Evolutionary conservation across 2,797 vertebrate species (phyloP).

Genomic region (Sebastolobus alascanus): DNA sequence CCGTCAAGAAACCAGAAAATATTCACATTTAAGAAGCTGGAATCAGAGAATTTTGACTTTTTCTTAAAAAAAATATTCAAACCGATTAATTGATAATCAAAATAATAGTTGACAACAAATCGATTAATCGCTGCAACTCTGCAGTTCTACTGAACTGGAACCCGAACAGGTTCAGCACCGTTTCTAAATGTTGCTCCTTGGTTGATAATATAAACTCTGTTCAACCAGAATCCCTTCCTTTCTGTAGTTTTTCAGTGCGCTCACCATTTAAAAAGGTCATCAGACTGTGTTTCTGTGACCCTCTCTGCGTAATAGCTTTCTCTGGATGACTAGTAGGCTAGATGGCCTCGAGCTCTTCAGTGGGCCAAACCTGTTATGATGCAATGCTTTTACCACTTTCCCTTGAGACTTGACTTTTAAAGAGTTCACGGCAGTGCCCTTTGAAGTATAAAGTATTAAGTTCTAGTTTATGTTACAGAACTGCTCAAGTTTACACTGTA

Average conservation of each 20-base stretch:
- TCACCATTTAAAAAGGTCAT: constrained; percentile 53
- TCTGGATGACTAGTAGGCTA: constrained; percentile 46
- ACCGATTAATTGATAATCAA: no score
- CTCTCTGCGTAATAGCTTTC: constrained; percentile 67
- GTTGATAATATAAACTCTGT: constrained; percentile 17
- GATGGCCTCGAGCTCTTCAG: constrained; percentile 51
- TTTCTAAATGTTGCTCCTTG: not conserved
- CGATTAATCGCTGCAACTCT: no score
- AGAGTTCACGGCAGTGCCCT: constrained; percentile 60
- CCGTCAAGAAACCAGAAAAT: no score
- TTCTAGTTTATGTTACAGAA: constrained; percentile 53
- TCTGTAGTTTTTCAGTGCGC: constrained; percentile 11
- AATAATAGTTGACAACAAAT: no score
- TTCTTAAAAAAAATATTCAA: no score
- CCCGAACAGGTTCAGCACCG: not conserved
- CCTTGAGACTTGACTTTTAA: constrained; percentile 68
- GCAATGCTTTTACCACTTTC: constrained; percentile 73
- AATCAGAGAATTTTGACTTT: no score
- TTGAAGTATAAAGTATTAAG: constrained; percentile 58
- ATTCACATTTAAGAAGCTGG: no score
- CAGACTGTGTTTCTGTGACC: constrained; percentile 50
- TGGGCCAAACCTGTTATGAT: constrained; percentile 62
- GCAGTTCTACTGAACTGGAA: no score
- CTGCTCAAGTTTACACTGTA: constrained; percentile 40
- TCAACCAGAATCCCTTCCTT: constrained; percentile 24